phyloP scores from a whole-genome alignment of 2,888 invertebrate genomes.

The Metopia argyrocephala region DNA sequence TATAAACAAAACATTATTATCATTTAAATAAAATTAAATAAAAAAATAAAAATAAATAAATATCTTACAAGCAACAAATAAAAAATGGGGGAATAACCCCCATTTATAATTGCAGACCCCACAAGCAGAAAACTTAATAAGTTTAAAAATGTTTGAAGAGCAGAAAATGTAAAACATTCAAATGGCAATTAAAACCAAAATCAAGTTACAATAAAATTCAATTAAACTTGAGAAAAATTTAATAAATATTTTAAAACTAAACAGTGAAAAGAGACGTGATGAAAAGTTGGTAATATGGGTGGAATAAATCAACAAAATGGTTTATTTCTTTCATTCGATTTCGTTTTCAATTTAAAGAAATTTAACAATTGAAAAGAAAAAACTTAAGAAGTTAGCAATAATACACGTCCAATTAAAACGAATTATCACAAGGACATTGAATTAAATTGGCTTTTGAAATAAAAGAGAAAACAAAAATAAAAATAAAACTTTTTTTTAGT shows the following conservation, averaged over 20 bases:
- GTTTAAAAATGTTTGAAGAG: not conserved
- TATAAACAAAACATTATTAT: too few species aligned
- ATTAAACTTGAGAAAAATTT: conserved; percentile 28
- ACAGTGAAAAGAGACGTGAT: too few species aligned
- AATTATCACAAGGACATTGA: too few species aligned
- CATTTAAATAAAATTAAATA: too few species aligned
- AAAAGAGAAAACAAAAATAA: too few species aligned
- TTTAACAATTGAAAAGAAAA: conserved; percentile 7
- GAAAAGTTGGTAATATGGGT: too few species aligned
- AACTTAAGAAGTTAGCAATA: too few species aligned
- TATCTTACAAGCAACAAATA: too few species aligned
- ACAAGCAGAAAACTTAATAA: not conserved
- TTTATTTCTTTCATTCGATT: not conserved
- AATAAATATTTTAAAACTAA: not conserved
- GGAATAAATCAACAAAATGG: not conserved
- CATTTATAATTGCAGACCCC: not conserved
- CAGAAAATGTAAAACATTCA: not conserved
- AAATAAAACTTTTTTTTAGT: too few species aligned
- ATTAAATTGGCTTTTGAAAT: too few species aligned
- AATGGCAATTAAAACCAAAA: conserved; percentile 1
- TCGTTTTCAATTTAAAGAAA: not conserved
- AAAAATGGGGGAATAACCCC: not conserved
- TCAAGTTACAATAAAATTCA: conserved; percentile 25
- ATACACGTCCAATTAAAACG: too few species aligned
- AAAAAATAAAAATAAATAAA: too few species aligned